Evolutionary conservation across 2,113 vertebrate genomes (phyloP), one percentile per base, ranked within the genome.

Genomic region (Leptosomus discolor): DNA sequence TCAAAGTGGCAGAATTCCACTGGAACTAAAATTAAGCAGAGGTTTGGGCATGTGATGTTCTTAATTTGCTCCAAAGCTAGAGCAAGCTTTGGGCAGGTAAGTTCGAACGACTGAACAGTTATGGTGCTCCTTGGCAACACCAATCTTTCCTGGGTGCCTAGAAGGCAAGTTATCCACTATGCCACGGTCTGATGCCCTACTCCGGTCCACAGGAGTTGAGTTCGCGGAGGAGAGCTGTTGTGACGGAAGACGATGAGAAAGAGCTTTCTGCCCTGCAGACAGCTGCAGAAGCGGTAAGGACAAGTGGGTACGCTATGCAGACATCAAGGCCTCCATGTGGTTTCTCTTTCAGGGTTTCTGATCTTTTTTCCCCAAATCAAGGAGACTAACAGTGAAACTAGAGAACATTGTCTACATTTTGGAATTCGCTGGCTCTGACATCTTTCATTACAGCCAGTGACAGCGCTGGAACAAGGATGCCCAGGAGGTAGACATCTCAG

Each of bases 91-190:
- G 8, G 43, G 27, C 58, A 46, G 74, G 34, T 34, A 18, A 15
- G 12, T 15, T 9, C n/a, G 46, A 54, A 39, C 0, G 2, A 26
- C 0, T 21, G 30, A 60, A 51, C 5, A 5, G 11, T 78, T 37
- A 53, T 3, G n/a, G 54, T 43, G 46, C 14, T 60, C 26, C 53
- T 32, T 21, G 19, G 54, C 37, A 36, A 37, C 34, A 45, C 23
- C 19, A 22, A 34, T 61, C 20, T 18, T 29, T 19, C 34, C 37
- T 26, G 7, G 7, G 14, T 51, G 63, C 54, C 54, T 43, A 9
- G 17, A 53, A 61, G 34, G 57, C 5, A 23, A 53, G 37, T 22
- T 34, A 53, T 41, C 43, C 37, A 10, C 19, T 13, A 8, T 6
- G 29, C 56, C 41, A 19, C 85, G 7, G 8, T 11, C 3, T 13